These are phyloP conservation scores for Scaptomyza parva DNA, from an alignment of 2,888 invertebrate genomes.

Conservation along the genomic window DNA sequence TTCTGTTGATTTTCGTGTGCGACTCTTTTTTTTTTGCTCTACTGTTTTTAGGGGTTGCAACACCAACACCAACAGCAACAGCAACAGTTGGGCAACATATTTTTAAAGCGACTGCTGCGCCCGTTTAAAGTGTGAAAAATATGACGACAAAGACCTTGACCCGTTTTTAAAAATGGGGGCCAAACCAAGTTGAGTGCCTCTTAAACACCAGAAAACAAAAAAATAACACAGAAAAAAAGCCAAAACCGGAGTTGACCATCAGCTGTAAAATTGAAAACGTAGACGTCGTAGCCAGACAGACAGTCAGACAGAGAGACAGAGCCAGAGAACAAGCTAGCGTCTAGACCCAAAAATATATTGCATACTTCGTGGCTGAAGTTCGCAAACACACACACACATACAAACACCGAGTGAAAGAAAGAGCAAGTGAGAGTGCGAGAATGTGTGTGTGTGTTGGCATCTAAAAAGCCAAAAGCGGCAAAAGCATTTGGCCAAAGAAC, in stretches of 20 bases:
- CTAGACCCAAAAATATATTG: conserved; percentile 78
- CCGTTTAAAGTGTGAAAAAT: conserved; percentile 65
- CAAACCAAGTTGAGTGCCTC: conserved; percentile 34
- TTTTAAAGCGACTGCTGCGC: conserved; percentile 58
- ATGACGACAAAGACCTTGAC: conserved; percentile 73
- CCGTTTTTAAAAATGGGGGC: conserved; percentile 39
- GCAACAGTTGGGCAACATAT: conserved; percentile 67
- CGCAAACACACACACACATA: conserved; percentile 40
- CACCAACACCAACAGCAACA: too few species aligned
- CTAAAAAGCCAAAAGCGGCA: conserved; percentile 59
- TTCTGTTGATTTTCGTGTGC: conserved; percentile 8
- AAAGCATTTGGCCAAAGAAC: conserved; percentile 63
- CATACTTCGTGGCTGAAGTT: conserved; percentile 74
- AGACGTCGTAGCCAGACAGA: conserved; percentile 58
- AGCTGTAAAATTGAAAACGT: conserved; percentile 57
- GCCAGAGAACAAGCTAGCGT: conserved; percentile 48
- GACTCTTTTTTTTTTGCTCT: conserved; percentile 8
- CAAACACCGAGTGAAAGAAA: conserved; percentile 4
- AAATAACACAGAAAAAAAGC: neutral
- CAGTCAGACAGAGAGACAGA: neutral
- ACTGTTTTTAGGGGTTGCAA: neutral
- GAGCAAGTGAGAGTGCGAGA: neutral
- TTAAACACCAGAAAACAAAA: conserved; percentile 5
- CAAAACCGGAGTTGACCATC: conserved; percentile 46
- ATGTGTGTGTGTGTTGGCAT: conserved; percentile 25